Evolutionary conservation across 2,113 vertebrate genomes (phyloP).

Genomic region (Illadopsis cleaveri): DNA sequence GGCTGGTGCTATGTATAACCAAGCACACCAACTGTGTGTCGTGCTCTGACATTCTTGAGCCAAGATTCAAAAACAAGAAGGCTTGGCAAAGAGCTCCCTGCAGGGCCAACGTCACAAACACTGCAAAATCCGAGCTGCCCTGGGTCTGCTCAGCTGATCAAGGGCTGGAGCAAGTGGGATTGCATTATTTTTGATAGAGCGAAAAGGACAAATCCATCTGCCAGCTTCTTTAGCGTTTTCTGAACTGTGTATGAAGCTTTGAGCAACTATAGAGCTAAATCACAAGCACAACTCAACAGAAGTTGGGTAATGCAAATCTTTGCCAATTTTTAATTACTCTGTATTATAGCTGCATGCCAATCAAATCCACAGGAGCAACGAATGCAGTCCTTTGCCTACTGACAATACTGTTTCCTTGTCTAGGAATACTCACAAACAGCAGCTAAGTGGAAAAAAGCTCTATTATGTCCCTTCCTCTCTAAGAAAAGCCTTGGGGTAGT

Average conservation of each 20-base stretch:
- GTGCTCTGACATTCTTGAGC: background rate
- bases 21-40: background rate
- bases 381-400: background rate
- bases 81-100: background rate
- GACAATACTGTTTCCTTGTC: background rate
- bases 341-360: background rate
- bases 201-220: background rate
- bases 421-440: background rate
- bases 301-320: background rate
- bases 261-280: background rate
- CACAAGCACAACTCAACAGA: background rate
- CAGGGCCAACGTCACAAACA: background rate
- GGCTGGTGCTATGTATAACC: background rate
- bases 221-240: background rate
- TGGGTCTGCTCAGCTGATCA: background rate
- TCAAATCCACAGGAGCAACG: background rate
- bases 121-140: background rate
- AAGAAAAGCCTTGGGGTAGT: background rate
- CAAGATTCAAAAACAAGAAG: background rate
- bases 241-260: background rate
- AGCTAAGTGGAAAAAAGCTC: background rate
- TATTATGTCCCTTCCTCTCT: background rate
- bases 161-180: background rate
- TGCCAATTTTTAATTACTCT: background rate
- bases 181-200: background rate